Percentiles rank a stretch among this genome's conserved stretches.
phyloP scores from a whole-genome alignment of 2,888 invertebrate genomes.

The Axea sp. region DNA sequence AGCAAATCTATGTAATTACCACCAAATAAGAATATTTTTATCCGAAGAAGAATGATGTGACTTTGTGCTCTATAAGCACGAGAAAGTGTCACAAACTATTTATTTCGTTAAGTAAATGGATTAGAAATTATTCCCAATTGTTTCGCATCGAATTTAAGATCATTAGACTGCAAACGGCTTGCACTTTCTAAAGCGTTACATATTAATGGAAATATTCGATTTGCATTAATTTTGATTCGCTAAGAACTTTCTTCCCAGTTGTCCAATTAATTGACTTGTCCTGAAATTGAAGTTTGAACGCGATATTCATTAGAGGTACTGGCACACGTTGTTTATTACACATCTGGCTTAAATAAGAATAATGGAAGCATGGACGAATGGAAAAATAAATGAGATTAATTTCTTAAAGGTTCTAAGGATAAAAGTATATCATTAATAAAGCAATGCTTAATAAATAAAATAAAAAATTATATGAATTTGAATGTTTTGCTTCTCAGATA shows the following conservation, averaged over 20 bases:
- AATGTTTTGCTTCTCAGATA: no score
- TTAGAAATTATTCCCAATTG: conserved; percentile 44
- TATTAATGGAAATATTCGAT: conserved; percentile 82
- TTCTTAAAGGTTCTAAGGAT: no score
- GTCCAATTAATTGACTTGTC: background rate
- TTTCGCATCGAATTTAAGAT: conserved; percentile 36
- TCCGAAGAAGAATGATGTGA: conserved; percentile 36
- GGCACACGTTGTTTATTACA: no score
- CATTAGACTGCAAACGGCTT: conserved; percentile 39
- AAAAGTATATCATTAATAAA: no score
- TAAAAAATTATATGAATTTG: no score
- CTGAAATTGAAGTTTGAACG: background rate
- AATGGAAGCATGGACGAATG: no score
- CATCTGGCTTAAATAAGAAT: no score
- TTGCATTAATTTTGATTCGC: conserved; percentile 2
- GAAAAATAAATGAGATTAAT: no score
- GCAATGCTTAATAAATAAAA: no score
- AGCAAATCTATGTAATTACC: conserved; percentile 2
- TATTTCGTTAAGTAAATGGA: conserved; percentile 28
- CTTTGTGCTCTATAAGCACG: conserved; percentile 12
- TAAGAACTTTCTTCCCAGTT: background rate
- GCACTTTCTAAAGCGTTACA: conserved; percentile 31
- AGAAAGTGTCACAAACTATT: conserved; percentile 46
- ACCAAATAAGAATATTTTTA: background rate
- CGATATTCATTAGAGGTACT: no score